phyloP scores from a whole-genome alignment of 2,113 vertebrate genomes.

The Tupaia tana region DNA sequence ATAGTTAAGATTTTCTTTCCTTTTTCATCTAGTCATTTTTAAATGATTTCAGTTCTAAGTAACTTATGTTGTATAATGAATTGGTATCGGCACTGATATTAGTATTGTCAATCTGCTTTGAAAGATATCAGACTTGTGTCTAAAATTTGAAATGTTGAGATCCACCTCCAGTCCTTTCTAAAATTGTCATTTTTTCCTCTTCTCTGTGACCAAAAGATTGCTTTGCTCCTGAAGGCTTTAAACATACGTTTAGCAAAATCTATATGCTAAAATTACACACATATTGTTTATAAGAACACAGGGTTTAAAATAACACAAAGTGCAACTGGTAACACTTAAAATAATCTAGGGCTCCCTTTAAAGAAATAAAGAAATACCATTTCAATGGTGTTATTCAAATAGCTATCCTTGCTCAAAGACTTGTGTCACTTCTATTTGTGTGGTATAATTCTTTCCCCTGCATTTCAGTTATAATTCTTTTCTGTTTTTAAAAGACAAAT shows the following conservation, averaged over 20 bases:
- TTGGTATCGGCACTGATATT: not conserved
- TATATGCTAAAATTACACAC: not conserved
- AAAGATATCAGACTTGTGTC: not conserved
- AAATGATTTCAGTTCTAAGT: not conserved
- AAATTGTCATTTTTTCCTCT: constrained; percentile 10
- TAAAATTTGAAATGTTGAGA: constrained; percentile 14
- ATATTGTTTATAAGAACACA: constrained; percentile 3
- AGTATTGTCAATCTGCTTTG: not conserved
- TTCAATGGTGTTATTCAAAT: not conserved
- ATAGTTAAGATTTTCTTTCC: constrained; percentile 23
- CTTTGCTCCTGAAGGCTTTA: not conserved
- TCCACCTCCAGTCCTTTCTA: not conserved
- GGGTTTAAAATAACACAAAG: not conserved
- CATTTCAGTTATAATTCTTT: not conserved
- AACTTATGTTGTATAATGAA: constrained; percentile 1
- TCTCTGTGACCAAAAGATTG: not conserved
- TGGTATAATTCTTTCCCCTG: not conserved
- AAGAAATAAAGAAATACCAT: not conserved
- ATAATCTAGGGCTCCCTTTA: not conserved
- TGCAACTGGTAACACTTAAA: constrained; percentile 31
- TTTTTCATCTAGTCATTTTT: constrained; percentile 41
- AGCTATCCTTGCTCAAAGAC: not conserved
- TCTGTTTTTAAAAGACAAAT: constrained; percentile 30
- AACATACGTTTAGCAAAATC: not conserved
- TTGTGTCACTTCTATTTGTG: not conserved